Conservation (phyloP, 2,113 vertebrate species). For the Camelus bactrianus region DNA sequence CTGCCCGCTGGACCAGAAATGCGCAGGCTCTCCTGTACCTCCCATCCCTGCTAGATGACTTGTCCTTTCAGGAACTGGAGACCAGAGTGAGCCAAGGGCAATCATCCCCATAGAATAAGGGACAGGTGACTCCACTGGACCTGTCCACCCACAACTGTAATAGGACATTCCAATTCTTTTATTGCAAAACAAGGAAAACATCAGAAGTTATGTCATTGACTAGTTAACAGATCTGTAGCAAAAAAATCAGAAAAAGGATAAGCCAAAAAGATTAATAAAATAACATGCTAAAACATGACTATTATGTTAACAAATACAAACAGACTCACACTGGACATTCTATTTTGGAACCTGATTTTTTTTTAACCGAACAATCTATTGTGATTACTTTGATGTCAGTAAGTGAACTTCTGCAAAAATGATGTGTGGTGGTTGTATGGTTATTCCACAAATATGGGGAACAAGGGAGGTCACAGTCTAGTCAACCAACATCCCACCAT, state of each 20-base stretch:
- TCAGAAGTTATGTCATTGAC: constrained; percentile 4
- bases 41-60: background rate
- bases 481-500: no score
- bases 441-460: background rate
- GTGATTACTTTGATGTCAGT: background rate
- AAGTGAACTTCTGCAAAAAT: constrained; percentile 24
- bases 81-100: background rate
- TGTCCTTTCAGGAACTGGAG: background rate
- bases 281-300: background rate
- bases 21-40: background rate
- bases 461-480: background rate
- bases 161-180: background rate
- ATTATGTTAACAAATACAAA: background rate
- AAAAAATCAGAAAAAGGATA: constrained; percentile 16
- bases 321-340: background rate
- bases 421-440: background rate
- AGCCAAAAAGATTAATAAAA: constrained; percentile 12
- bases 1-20: background rate
- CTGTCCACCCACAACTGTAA: background rate
- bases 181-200: background rate
- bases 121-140: background rate
- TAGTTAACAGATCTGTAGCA: background rate
- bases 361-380: background rate
- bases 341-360: constrained; percentile 18
- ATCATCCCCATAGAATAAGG: background rate